phyloP scores from a whole-genome alignment of 2,797 vertebrate genomes.

The Lindbergichthys nudifrons region DNA sequence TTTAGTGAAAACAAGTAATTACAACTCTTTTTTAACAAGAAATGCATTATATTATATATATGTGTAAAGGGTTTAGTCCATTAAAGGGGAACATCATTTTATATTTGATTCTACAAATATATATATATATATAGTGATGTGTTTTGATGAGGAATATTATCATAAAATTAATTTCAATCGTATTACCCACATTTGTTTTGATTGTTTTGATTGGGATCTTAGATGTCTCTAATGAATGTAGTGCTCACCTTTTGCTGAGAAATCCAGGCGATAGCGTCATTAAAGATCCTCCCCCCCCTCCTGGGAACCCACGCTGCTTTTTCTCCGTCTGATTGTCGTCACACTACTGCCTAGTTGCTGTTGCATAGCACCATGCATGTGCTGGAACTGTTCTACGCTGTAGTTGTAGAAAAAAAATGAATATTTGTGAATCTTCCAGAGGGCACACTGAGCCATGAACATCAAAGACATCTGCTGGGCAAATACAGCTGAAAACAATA shows the following conservation, averaged over 20 bases:
- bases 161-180: background rate
- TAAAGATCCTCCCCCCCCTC: conserved; percentile 66
- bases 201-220: background rate
- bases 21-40: background rate
- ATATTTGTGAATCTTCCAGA: conserved; percentile 12
- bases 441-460: background rate
- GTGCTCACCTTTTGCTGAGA: conserved; percentile 82
- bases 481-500: conserved; percentile 1
- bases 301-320: conserved; percentile 57
- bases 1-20: background rate
- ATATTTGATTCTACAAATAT: background rate
- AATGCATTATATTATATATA: no score
- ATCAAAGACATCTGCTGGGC: conserved; percentile 26
- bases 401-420: conserved; percentile 25
- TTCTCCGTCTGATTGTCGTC: conserved; percentile 37
- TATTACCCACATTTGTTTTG: background rate
- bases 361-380: conserved; percentile 24
- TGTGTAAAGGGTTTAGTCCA: background rate
- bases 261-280: conserved; percentile 82
- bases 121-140: background rate
- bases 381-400: conserved; percentile 71
- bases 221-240: background rate
- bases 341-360: conserved; percentile 47
- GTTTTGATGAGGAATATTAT: background rate
- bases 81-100: background rate